Evolutionary conservation across 2,888 invertebrate species (phyloP).

Genomic region (Argyresthia goedartella): DNA sequence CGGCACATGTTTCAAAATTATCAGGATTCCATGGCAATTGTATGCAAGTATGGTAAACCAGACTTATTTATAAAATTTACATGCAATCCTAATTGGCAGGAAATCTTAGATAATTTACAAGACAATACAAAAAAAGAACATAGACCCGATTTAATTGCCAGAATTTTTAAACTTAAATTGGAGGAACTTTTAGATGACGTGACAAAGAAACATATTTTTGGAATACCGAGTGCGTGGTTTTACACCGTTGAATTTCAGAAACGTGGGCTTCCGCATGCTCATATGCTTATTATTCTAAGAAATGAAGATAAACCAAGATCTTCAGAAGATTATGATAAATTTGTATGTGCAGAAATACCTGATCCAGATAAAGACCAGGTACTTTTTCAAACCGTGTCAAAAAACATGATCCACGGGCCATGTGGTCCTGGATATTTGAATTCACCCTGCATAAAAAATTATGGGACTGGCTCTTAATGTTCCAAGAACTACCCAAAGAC

Average conservation of each 20-base stretch:
- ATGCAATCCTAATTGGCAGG: too few species aligned
- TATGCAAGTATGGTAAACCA: too few species aligned
- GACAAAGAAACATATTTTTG: constrained; percentile 14
- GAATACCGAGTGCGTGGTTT: constrained; percentile 13
- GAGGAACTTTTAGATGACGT: constrained; percentile 15
- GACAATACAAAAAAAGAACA: too few species aligned
- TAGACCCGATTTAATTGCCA: constrained; percentile 19
- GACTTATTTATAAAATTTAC: too few species aligned
- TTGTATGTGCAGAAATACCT: constrained; percentile 26
- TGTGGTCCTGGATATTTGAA: constrained; percentile 9
- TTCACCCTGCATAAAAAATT: neutral
- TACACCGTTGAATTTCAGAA: constrained; percentile 12
- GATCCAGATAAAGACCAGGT: constrained; percentile 10
- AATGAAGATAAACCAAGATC: constrained; percentile 9
- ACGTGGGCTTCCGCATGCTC: constrained; percentile 10
- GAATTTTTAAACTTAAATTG: constrained; percentile 13
- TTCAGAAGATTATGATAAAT: constrained; percentile 14
- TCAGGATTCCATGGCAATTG: too few species aligned
- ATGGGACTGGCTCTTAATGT: constrained; percentile 8
- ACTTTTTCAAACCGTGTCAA: constrained; percentile 6
- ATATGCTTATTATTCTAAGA: constrained; percentile 19
- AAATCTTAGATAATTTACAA: too few species aligned
- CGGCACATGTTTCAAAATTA: too few species aligned
- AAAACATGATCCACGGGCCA: constrained; percentile 8
- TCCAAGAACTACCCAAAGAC: constrained; percentile 8